Evolutionary conservation across 2,113 vertebrate genomes (phyloP).

Genomic region (Ondatra zibethicus): DNA sequence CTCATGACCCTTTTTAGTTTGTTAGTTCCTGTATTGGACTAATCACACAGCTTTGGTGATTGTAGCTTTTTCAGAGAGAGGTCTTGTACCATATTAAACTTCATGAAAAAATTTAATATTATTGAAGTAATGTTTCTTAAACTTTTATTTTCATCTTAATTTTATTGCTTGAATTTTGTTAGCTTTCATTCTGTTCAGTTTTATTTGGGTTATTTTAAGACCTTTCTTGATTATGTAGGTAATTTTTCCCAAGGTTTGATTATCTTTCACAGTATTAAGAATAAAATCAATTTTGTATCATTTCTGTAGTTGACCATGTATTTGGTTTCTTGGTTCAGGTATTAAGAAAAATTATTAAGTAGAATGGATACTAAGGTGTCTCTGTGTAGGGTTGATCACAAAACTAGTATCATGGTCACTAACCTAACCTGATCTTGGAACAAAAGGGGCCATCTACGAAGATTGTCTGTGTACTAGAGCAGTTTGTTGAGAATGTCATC

Average conservation of each 20-base stretch:
- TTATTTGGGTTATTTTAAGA: constrained; percentile 43
- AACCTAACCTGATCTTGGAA: background rate
- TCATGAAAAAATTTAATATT: background rate
- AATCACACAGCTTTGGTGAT: background rate
- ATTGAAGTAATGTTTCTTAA: background rate
- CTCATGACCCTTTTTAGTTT: constrained; percentile 1
- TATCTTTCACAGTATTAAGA: constrained; percentile 38
- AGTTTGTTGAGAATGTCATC: constrained; percentile 14
- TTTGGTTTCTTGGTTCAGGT: constrained; percentile 33
- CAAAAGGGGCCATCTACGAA: background rate
- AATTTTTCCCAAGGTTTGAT: constrained; percentile 35
- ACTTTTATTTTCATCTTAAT: background rate
- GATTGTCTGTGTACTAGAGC: background rate
- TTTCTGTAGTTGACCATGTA: constrained; percentile 35
- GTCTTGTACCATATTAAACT: constrained; percentile 38
- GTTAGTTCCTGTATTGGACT: constrained; percentile 6
- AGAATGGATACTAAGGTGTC: background rate
- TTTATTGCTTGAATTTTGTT: constrained; percentile 61
- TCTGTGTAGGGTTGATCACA: background rate
- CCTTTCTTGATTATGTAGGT: background rate
- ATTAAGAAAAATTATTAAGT: constrained; percentile 52
- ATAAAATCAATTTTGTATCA: constrained; percentile 35
- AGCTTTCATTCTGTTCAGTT: constrained; percentile 30
- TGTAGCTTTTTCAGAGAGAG: constrained; percentile 47
- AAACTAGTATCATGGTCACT: background rate